phyloP scores from a whole-genome alignment of 1,140 invertebrate genomes.

The Drosophila tristis region DNA sequence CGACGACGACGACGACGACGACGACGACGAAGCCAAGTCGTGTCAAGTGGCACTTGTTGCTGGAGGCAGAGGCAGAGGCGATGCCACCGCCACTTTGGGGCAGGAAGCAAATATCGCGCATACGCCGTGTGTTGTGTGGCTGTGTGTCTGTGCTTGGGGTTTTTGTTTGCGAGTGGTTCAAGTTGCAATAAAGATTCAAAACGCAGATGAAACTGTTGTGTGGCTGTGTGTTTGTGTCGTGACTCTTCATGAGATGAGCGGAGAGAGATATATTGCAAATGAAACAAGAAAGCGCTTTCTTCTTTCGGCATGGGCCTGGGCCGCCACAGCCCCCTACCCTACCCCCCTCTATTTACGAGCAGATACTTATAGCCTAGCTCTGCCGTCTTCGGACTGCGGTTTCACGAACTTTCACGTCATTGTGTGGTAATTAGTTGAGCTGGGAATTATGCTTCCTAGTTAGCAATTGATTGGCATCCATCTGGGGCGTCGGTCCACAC shows the following conservation, averaged over 20 bases:
- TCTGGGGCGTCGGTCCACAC: constrained; percentile 58
- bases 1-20: too few relatives aligned
- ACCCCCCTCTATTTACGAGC: too few relatives aligned
- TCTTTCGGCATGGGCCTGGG: constrained; percentile 27
- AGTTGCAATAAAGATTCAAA: constrained; percentile 66
- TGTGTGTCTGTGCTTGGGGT: constrained; percentile 21
- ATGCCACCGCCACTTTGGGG: constrained; percentile 43
- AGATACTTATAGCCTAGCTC: too few relatives aligned
- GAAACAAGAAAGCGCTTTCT: constrained; percentile 67
- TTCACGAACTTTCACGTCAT: constrained; percentile 65
- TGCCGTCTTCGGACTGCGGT: constrained; percentile 19
- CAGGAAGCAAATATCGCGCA: constrained; percentile 62
- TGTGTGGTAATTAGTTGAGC: constrained; percentile 78
- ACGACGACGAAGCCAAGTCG: constrained; percentile 31
- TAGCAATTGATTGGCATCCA: constrained; percentile 80
- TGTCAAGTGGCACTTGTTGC: constrained; percentile 56
- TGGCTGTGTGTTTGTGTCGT: constrained; percentile 33
- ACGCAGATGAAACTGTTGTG: constrained; percentile 57
- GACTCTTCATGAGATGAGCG: constrained; percentile 43
- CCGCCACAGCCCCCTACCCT: neutral
- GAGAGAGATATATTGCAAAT: constrained; percentile 55
- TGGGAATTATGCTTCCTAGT: constrained; percentile 82
- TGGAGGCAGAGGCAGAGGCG: neutral
- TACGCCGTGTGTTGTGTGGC: constrained; percentile 25
- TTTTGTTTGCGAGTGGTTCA: constrained; percentile 46